Evolutionary conservation across 2,113 vertebrate genomes (phyloP).

Genomic region (Chauna torquata): DNA sequence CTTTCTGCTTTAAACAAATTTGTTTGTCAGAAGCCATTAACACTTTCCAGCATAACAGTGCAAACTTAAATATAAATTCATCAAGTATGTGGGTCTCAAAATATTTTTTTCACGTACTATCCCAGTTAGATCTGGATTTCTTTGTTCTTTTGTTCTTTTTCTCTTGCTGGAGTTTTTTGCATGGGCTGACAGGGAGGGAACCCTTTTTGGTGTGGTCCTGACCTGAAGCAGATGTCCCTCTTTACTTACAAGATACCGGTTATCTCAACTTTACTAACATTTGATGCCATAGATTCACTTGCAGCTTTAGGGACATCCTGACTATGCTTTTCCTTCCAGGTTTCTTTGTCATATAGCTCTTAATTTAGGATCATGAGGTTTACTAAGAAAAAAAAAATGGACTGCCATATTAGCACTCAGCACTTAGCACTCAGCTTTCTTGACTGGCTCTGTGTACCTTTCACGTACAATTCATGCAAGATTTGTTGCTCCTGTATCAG

Average conservation of each 20-base stretch:
- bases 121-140: neutral
- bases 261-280: neutral
- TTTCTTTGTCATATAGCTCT: neutral
- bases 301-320: neutral
- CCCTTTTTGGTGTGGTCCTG: neutral
- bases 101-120: neutral
- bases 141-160: neutral
- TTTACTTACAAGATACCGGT: neutral
- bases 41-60: neutral
- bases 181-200: rapidly evolving
- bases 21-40: neutral
- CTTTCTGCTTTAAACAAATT: neutral
- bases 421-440: neutral
- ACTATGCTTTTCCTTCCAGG: neutral
- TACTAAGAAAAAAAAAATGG: neutral
- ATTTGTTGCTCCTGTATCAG: neutral
- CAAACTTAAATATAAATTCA: neutral
- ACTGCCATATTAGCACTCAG: too few relatives aligned
- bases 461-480: neutral
- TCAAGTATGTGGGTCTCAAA: neutral
- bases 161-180: neutral
- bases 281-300: neutral
- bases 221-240: neutral
- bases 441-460: neutral
- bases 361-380: neutral